Evolutionary conservation across 2,113 vertebrate genomes (phyloP).

Genomic region (Furnarius figulus): DNA sequence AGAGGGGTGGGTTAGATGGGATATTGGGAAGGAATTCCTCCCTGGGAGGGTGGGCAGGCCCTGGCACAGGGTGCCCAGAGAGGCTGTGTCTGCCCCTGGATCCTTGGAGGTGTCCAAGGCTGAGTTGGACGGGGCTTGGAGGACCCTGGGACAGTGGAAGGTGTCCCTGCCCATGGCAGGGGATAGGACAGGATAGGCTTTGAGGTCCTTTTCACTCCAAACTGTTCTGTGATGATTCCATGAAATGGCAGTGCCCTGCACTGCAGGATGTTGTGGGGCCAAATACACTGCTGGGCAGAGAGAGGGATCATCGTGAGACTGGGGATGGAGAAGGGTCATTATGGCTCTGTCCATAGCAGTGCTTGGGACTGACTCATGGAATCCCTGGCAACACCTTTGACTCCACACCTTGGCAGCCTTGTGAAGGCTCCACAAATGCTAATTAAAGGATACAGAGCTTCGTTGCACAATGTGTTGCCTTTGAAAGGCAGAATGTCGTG

Average conservation of each 20-base stretch:
- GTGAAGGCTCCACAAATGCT: not conserved
- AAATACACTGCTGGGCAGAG: fast-evolving
- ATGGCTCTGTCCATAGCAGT: not conserved
- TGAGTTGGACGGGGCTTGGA: not conserved
- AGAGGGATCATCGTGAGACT: not conserved
- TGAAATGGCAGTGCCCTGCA: not conserved
- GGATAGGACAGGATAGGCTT: not conserved
- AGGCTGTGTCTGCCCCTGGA: not conserved
- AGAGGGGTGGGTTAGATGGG: not conserved
- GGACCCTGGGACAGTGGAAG: not conserved
- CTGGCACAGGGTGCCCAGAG: not conserved
- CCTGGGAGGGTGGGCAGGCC: not conserved
- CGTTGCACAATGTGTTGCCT: not conserved
- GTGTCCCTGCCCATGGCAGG: not conserved
- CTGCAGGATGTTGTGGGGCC: not conserved
- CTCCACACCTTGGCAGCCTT: not conserved
- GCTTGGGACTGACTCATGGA: not conserved
- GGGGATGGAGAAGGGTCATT: not conserved
- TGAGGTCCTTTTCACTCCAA: not conserved
- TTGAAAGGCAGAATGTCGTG: not conserved
- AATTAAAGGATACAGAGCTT: not conserved
- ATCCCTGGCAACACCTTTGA: not conserved
- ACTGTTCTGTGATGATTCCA: not conserved
- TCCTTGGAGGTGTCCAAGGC: not conserved
- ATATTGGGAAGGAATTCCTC: not conserved